Evolutionary conservation across 2,888 invertebrate genomes (phyloP), one percentile per base, ranked within the genome.

Genomic region (Buathra laborator): DNA sequence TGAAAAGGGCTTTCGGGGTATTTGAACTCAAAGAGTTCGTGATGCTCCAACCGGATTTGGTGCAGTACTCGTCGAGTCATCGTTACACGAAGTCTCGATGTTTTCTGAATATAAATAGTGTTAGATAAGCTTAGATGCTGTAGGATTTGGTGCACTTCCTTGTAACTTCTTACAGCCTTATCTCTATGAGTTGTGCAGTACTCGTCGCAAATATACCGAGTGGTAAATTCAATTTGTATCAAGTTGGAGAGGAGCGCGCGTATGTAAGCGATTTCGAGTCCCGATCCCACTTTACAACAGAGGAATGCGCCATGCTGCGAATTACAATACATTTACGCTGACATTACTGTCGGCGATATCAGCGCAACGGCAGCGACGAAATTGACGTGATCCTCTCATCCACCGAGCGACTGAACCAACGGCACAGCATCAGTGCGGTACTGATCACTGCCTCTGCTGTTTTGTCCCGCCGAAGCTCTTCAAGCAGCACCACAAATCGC

Each of bases 191-290:
- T 72, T 24, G 3, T 67, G 70, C 48, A 77, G 29, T n/a, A 10
- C 46, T 51, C 19, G 37, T 29, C 10, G 16, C 67, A 59, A 59
- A 68, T 37, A 32, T 24, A 51, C 43, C 59, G 62, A 81, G 12
- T 62, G 29, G 56, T 46, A 51, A 72, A 84, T 81, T 81, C 76
- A 84, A 84, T 84, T 84, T 84, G 77, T 77, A 77, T 84, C 72
- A 37, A 37, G 37, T 43, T 56, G 46, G n/a, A 67, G 81, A 84
- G 68, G 68, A 81, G 67, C 72, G 66, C 53, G 78, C 53, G 29
- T 70, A 72, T 59, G 44, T 66, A 71, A 19, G 12, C 24, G 53
- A 19, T 56, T 16, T 19, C 24, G 9, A 56, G 74, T 48, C 16
- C 32, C 53, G 19, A 51, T 29, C n/a, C 46, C n/a, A 44, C n/a